Conservation (phyloP, 1,140 invertebrate genomes). For the Psilanteris sp. region DNA sequence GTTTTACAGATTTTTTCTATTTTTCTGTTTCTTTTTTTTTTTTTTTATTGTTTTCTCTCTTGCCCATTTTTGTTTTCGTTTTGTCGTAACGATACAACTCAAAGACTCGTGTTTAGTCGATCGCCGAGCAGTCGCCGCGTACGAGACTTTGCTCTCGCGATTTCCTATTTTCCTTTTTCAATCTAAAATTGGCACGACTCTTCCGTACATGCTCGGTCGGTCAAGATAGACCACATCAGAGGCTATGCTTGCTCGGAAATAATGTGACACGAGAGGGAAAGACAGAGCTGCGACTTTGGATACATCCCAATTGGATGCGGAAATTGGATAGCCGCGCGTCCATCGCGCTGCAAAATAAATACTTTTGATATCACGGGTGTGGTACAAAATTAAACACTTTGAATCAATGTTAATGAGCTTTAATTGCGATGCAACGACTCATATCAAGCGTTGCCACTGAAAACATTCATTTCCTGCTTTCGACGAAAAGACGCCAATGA, state of each 20-base stretch:
- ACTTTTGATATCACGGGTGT: too few relatives aligned
- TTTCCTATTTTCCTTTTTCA: conserved; percentile 53
- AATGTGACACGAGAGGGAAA: conserved; percentile 49
- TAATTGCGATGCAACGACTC: too few relatives aligned
- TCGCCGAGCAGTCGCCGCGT: conserved; percentile 61
- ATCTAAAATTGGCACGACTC: conserved; percentile 65
- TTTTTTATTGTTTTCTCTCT: conserved; percentile 2
- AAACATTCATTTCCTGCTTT: too few relatives aligned
- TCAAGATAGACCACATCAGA: conserved; percentile 55
- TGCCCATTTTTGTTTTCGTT: conserved; percentile 1
- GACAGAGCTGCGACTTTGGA: conserved; percentile 51
- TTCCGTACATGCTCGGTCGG: conserved; percentile 63
- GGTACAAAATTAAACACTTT: too few relatives aligned
- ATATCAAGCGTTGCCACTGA: too few relatives aligned
- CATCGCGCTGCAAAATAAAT: too few relatives aligned
- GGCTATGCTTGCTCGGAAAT: conserved; percentile 55
- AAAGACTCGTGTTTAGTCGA: conserved; percentile 42
- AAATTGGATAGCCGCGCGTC: conserved; percentile 20
- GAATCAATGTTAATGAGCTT: too few relatives aligned
- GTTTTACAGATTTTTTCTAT: conserved; percentile 9
- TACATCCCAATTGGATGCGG: conserved; percentile 49
- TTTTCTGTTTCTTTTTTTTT: too few relatives aligned
- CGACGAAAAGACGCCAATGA: too few relatives aligned
- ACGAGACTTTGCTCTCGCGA: conserved; percentile 58
- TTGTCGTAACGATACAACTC: not conserved